These are phyloP conservation scores for Aldabrachelys gigantea DNA, from an alignment of 2,113 vertebrate genomes.

Conservation along the genomic window DNA sequence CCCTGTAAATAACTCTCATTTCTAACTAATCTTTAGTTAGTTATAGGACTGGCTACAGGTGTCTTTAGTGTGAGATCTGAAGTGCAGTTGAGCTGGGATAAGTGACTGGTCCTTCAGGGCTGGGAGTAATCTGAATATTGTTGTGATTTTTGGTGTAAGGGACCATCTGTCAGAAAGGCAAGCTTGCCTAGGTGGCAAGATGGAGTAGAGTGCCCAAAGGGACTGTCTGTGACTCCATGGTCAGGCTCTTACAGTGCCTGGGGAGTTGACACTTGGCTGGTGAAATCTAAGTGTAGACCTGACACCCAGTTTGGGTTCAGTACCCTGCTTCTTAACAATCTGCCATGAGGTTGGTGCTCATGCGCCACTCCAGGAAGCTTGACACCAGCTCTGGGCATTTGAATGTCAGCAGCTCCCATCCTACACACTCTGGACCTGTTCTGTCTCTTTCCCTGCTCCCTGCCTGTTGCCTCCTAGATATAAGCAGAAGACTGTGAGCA, in stretches of 20 bases:
- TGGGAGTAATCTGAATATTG: not conserved
- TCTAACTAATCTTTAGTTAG: not conserved
- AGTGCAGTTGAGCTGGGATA: not conserved
- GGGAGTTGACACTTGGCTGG: no score
- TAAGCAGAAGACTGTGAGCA: not conserved
- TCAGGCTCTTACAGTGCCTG: not conserved
- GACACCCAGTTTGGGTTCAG: not conserved
- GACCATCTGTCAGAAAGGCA: not conserved
- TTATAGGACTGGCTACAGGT: not conserved
- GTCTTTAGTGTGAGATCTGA: not conserved
- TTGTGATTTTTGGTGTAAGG: not conserved
- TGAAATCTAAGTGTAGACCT: not conserved
- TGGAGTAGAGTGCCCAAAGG: no score
- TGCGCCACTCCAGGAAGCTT: not conserved
- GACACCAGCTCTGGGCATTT: not conserved
- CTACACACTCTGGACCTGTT: not conserved
- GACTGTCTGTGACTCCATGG: not conserved
- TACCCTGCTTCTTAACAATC: not conserved
- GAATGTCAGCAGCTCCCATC: not conserved
- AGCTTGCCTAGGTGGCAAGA: no score
- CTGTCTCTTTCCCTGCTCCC: not conserved
- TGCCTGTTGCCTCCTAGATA: not conserved
- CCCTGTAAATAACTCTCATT: not conserved
- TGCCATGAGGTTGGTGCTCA: not conserved
- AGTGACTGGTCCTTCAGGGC: not conserved